Conservation (phyloP, 2,888 invertebrate species). For the Tetropium fuscum region DNA sequence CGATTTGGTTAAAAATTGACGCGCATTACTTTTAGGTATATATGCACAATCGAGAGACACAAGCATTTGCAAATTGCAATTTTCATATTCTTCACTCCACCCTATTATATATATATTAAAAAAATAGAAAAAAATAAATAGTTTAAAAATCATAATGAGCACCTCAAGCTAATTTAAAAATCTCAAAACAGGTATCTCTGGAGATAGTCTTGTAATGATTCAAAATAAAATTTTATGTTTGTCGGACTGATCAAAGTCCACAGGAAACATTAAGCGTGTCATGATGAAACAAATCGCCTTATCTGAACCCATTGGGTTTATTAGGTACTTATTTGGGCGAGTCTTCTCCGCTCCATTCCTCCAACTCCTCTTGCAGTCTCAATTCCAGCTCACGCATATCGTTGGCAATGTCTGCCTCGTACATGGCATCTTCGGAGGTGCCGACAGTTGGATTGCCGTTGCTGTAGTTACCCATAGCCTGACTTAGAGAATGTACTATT, state of each 20-base stretch:
- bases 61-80: too few relatives aligned
- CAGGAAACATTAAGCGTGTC: conserved; percentile 1
- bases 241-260: not conserved
- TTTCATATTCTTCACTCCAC: too few relatives aligned
- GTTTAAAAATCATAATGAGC: not conserved
- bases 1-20: too few relatives aligned
- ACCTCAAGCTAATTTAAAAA: not conserved
- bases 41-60: too few relatives aligned
- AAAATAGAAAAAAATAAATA: conserved; percentile 1
- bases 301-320: conserved; percentile 64
- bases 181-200: not conserved
- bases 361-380: conserved; percentile 75
- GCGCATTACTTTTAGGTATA: too few relatives aligned
- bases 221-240: conserved; percentile 4
- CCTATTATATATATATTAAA: too few relatives aligned
- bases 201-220: conserved; percentile 2
- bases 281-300: conserved; percentile 18
- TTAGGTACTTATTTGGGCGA: conserved; percentile 56
- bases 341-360: conserved; percentile 74
- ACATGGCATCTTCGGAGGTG: conserved; percentile 69
- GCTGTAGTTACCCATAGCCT: conserved; percentile 53
- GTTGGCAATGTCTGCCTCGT: conserved; percentile 75
- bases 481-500: conserved; percentile 60
- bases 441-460: conserved; percentile 50
- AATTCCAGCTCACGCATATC: conserved; percentile 75